phyloP scores from a whole-genome alignment of 2,797 vertebrate species.

The Rallus crepitans region DNA sequence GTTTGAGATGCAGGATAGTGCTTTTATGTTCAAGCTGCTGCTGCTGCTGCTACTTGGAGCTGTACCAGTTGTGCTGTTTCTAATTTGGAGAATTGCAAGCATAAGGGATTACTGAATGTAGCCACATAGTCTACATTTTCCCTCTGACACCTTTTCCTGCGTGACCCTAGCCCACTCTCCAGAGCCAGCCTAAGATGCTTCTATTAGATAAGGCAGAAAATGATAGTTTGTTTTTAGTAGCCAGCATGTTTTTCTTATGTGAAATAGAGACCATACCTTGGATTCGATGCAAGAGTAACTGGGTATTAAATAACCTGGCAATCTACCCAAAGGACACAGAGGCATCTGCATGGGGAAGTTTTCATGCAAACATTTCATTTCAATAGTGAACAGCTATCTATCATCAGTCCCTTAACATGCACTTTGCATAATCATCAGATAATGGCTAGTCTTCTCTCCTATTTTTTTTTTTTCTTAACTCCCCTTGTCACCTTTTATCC shows the following conservation, averaged over 20 bases:
- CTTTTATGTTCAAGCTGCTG: conserved; percentile 18
- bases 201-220: background rate
- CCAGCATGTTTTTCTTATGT: background rate
- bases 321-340: background rate
- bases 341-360: background rate
- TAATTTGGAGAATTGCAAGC: conserved; percentile 3
- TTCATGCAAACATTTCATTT: conserved; percentile 26
- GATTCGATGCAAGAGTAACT: background rate
- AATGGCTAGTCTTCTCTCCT: background rate
- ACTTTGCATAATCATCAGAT: background rate
- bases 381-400: background rate
- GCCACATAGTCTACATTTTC: background rate
- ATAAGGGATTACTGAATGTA: background rate
- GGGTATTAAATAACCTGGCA: conserved; percentile 22
- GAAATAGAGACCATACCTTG: background rate
- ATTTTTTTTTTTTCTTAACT: background rate
- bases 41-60: background rate
- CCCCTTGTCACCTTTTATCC: background rate
- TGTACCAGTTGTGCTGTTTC: background rate
- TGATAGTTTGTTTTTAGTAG: background rate
- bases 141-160: background rate
- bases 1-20: background rate
- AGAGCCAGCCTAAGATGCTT: background rate
- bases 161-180: background rate
- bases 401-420: background rate